Evolutionary conservation across 1,140 invertebrate genomes (phyloP).

Genomic region (Philotrypesis tridentata): DNA sequence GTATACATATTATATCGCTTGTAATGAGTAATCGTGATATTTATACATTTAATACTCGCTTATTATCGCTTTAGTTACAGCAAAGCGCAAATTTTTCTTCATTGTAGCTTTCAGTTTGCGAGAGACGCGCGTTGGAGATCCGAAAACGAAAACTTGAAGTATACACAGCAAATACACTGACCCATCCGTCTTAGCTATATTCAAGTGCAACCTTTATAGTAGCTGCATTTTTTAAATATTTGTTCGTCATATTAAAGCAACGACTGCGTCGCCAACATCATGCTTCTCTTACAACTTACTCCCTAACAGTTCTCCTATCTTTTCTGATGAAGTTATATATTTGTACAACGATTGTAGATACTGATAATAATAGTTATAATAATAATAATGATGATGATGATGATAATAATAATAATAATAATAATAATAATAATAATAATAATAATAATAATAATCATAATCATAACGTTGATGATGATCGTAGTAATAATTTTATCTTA

Average conservation of each 20-base stretch:
- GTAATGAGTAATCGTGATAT: neutral
- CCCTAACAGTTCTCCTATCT: neutral
- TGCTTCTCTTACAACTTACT: neutral
- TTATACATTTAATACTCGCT: neutral
- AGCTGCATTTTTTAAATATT: too few species aligned
- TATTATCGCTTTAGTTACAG: neutral
- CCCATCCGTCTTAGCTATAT: too few species aligned
- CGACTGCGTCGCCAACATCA: too few species aligned
- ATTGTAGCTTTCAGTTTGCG: neutral
- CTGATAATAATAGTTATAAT: too few species aligned
- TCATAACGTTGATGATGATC: too few species aligned
- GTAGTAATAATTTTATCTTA: neutral
- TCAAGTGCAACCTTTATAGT: too few species aligned
- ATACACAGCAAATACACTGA: neutral
- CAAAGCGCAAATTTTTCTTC: neutral
- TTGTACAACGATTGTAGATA: too few species aligned
- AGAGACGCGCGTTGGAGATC: neutral
- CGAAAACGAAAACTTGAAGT: conserved; percentile 29
- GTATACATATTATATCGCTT: neutral
- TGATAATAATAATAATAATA: too few species aligned
- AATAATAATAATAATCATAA: too few species aligned
- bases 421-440: too few species aligned
- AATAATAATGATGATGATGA: too few species aligned
- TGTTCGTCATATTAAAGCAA: too few species aligned
- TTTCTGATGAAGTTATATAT: neutral